Conservation (phyloP, 2,888 invertebrate species). For the Allygus modestus region DNA sequence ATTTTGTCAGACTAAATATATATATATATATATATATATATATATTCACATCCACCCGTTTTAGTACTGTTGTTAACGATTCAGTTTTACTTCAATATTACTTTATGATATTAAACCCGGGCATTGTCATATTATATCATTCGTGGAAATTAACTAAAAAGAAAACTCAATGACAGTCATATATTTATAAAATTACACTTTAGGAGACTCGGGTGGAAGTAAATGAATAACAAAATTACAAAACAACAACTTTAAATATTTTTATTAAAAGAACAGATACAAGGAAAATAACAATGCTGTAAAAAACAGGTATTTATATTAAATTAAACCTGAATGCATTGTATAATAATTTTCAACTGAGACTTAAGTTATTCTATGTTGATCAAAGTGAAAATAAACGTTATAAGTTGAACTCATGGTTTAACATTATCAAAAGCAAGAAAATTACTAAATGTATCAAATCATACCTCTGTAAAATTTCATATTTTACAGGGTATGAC, state of each 20-base stretch:
- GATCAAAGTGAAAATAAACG: neutral
- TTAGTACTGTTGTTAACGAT: too few relatives aligned
- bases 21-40: too few relatives aligned
- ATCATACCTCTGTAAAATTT: neutral
- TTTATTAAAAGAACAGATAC: slow-evolving; percentile 44
- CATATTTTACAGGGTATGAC: neutral
- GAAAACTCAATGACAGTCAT: too few relatives aligned
- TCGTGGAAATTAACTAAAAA: too few relatives aligned
- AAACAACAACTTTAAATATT: slow-evolving; percentile 58
- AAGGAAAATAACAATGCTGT: slow-evolving; percentile 53
- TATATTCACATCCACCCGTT: too few relatives aligned
- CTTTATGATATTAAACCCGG: too few relatives aligned
- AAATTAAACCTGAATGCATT: slow-evolving; percentile 23
- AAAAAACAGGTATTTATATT: slow-evolving; percentile 20
- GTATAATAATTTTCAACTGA: neutral
- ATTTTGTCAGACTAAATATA: too few relatives aligned
- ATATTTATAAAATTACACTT: too few relatives aligned
- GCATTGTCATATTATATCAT: too few relatives aligned
- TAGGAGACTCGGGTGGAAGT: too few relatives aligned
- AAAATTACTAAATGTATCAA: neutral
- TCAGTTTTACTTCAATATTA: too few relatives aligned
- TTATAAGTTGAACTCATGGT: neutral
- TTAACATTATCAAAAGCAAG: neutral
- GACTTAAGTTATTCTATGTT: neutral
- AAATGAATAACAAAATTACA: slow-evolving; percentile 38